These are phyloP conservation scores for Sesia apiformis DNA, from an alignment of 2,888 invertebrate genomes.

Conservation along the genomic window DNA sequence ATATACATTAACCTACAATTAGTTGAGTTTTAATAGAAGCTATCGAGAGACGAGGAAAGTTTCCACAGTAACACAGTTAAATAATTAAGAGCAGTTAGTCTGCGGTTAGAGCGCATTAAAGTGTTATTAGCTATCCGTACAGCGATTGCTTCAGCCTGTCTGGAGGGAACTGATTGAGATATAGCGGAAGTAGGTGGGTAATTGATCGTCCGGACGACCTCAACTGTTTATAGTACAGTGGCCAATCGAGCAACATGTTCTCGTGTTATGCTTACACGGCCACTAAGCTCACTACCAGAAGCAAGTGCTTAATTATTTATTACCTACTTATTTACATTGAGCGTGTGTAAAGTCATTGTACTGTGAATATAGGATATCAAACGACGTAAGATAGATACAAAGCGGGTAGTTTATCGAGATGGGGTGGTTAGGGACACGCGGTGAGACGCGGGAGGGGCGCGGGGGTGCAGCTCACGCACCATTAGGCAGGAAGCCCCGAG, in stretches of 20 bases:
- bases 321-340: conserved; percentile 20
- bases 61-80: conserved; percentile 45
- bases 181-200: conserved; percentile 12
- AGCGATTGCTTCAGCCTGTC: conserved; percentile 17
- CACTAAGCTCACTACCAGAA: not conserved
- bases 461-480: conserved; percentile 50
- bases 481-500: conserved; percentile 55
- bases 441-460: conserved; percentile 17
- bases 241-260: too few species aligned
- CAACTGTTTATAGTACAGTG: too few species aligned
- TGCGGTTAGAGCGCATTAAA: conserved; percentile 40
- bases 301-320: not conserved
- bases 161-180: conserved; percentile 16
- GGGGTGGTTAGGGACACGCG: conserved; percentile 9
- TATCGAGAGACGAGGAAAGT: conserved; percentile 38
- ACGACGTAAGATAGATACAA: conserved; percentile 32
- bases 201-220: too few species aligned
- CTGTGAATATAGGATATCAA: conserved; percentile 26
- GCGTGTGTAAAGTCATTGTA: conserved; percentile 22
- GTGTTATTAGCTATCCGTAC: conserved; percentile 24
- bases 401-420: conserved; percentile 46
- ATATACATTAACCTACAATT: conserved; percentile 49
- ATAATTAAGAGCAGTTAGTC: conserved; percentile 56
- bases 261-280: too few species aligned
- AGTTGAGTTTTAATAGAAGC: conserved; percentile 41